phyloP scores from a whole-genome alignment of 2,113 vertebrate genomes.

The Clupea harengus region DNA sequence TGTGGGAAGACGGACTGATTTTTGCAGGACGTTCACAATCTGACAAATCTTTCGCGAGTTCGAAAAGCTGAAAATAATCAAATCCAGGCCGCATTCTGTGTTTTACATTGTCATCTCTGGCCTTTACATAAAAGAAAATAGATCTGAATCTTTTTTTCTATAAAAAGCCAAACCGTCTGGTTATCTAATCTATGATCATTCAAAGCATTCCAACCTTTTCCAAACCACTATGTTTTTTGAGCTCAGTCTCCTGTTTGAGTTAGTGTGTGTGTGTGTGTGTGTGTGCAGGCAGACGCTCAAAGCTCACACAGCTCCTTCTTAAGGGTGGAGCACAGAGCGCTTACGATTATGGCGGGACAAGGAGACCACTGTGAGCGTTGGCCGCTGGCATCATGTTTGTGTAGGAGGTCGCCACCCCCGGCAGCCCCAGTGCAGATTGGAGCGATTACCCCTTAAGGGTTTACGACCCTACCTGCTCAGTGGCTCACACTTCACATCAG shows the following conservation, averaged over 20 bases:
- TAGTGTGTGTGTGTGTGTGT: neutral
- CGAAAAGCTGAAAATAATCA: neutral
- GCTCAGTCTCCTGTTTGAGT: neutral
- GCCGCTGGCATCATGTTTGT: neutral
- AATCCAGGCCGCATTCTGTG: neutral
- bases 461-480: neutral
- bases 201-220: neutral
- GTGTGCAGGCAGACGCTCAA: neutral
- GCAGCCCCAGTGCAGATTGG: neutral
- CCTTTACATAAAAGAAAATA: neutral
- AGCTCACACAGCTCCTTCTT: neutral
- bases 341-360: neutral
- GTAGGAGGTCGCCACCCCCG: neutral
- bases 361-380: neutral
- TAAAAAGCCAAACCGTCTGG: neutral
- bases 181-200: neutral
- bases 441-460: neutral
- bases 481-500: neutral
- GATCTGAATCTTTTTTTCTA: neutral
- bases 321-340: neutral
- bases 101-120: constrained; percentile 9
- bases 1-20: neutral
- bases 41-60: neutral
- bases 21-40: constrained; percentile 22
- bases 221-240: neutral